phyloP scores from a whole-genome alignment of 1,140 invertebrate species.

The Oryctes rhinoceros region DNA sequence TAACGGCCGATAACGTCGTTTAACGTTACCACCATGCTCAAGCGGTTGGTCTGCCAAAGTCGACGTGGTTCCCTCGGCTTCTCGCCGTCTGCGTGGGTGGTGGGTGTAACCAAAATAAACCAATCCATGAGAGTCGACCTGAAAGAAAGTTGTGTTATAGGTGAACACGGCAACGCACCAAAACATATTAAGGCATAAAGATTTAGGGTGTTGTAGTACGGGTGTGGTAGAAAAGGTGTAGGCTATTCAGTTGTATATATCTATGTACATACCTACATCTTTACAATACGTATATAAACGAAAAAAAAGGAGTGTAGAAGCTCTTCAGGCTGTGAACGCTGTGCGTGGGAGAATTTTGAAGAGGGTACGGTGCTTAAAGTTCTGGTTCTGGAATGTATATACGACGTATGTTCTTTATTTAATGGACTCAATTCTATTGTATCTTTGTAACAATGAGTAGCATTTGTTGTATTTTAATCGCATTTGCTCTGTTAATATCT shows the following conservation, averaged over 20 bases:
- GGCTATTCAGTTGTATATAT: background rate
- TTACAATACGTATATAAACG: background rate
- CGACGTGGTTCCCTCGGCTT: background rate
- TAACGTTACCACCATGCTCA: background rate
- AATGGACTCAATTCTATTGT: no score
- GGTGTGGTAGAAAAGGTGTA: background rate
- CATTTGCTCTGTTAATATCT: no score
- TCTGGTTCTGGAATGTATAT: no score
- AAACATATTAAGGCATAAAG: background rate
- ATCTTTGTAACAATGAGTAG: no score
- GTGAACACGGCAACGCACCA: background rate
- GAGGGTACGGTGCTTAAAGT: background rate
- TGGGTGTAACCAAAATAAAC: conserved; percentile 36
- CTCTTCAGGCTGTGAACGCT: background rate
- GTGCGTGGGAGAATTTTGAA: background rate
- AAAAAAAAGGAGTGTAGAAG: background rate
- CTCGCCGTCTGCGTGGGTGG: conserved; percentile 29
- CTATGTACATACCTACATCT: background rate
- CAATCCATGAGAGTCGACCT: conserved; percentile 30
- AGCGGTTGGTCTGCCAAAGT: background rate
- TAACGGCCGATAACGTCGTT: background rate
- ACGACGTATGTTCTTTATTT: no score
- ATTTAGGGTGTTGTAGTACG: background rate
- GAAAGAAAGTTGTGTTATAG: conserved; percentile 26
- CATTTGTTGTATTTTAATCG: no score